Percentiles rank a stretch among this genome's conserved stretches.
These are phyloP conservation scores for Chloroceryle aenea DNA, from an alignment of 2,113 vertebrate species.

Conservation along the genomic window DNA sequence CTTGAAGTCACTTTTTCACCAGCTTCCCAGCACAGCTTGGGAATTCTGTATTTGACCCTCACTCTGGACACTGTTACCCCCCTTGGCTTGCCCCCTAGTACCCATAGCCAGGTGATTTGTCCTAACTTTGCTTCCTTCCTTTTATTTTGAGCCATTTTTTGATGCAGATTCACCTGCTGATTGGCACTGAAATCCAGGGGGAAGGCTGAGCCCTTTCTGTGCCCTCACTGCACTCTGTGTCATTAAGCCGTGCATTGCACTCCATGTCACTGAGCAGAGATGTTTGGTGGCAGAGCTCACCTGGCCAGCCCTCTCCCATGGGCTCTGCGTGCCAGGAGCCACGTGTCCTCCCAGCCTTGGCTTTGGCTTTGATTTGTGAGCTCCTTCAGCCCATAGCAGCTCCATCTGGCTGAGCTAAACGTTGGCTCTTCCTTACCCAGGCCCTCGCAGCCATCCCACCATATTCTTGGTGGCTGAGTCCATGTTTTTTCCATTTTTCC, in stretches of 20 bases:
- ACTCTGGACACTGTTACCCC: not conserved
- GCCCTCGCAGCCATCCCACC: not conserved
- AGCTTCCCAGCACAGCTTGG: not conserved
- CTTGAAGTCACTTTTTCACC: not conserved
- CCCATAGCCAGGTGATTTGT: not conserved
- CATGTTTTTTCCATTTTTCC: not conserved
- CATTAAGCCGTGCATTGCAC: not conserved
- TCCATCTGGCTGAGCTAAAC: not conserved
- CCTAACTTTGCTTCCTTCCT: not conserved
- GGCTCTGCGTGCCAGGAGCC: not conserved
- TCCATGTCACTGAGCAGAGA: not conserved
- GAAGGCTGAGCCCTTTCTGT: not conserved
- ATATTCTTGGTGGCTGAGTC: not conserved
- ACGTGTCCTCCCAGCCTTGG: not conserved
- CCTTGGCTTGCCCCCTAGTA: not conserved
- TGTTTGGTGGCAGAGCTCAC: accelerated
- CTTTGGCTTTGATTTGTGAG: not conserved
- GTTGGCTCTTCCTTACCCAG: not conserved
- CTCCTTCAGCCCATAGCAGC: not conserved
- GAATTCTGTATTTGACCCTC: not conserved
- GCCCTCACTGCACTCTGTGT: not conserved
- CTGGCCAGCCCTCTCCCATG: not conserved
- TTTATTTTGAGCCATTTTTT: not conserved
- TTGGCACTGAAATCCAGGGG: not conserved
- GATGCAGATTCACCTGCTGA: not conserved